Base-by-base conservation (phyloP, 2,888 invertebrate species). In the Ectemnius lituratus region DNA sequence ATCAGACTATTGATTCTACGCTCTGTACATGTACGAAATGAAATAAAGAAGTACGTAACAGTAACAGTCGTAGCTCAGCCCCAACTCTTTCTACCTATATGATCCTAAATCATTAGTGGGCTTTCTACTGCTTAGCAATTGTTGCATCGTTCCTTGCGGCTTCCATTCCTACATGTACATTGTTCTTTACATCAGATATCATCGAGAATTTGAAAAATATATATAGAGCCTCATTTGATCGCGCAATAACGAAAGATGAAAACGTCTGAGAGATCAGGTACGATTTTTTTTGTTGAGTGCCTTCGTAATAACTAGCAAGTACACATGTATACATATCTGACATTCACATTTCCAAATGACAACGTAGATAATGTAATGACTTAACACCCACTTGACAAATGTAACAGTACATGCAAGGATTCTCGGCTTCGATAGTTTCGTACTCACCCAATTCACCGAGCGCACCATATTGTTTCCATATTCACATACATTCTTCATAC, bases 161-260 rank as follows among this genome's bases (percentile, higher is more conserved):
- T 52, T 52, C 52, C 52, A 16, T 52, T 52, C 52, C 52, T 52
- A 52, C 52, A 52, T 52, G 52, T 52, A 52, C 52, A 52, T 52
- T 14, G 52, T 52, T 52, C 52, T 52, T 47, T 5, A 47, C 13
- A 14, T 47, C 47, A n/a, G n/a, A 14, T 47, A 2, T 47, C 47
- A 4, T 52, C 52, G 52, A 14, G 16, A 52, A 52, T 14, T 0
- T 5, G 0, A 52, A 14, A 16, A 14, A 14, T 16, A 11, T 52
- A n/a, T n/a, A n/a, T n/a, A n/a, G n/a, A 6, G 16, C 4, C 13
- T 14, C 52, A 16, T 52, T 16, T 13, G 47, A 14, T 47, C 16
- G 13, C 52, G 16, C 52, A 2, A 37, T 2, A 23, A 23, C 23
- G 23, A 23, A 23, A 23, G 23, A 23, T 23, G 23, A 23, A 23